Conservation (phyloP, 2,888 invertebrate genomes). For the Muschampia staudingeri region DNA sequence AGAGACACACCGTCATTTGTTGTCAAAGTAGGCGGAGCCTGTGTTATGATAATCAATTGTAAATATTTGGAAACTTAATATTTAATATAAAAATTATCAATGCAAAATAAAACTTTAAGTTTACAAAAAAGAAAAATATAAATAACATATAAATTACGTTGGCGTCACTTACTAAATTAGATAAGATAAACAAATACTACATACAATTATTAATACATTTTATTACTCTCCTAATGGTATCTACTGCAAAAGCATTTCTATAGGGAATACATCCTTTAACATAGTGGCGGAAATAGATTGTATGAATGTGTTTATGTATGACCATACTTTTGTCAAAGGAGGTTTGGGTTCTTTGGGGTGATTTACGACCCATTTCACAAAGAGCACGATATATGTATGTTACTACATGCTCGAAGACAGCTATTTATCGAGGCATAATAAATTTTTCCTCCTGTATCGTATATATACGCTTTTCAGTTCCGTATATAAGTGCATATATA, state of each 20-base stretch:
- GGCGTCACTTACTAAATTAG: too few species aligned
- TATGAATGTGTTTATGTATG: conserved; percentile 84
- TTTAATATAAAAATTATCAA: too few species aligned
- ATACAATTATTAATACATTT: not conserved
- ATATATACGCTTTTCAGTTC: conserved; percentile 6
- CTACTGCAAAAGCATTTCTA: conserved; percentile 15
- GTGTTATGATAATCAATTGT: too few species aligned
- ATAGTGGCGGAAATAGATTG: conserved; percentile 34
- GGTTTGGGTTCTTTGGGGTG: conserved; percentile 82
- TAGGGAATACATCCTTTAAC: not conserved
- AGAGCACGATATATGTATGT: conserved; percentile 71
- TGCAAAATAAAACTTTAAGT: too few species aligned
- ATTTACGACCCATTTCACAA: conserved; percentile 85
- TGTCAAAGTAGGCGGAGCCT: too few species aligned
- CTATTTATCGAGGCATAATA: conserved; percentile 84
- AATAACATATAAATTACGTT: not conserved
- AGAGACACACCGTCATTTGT: too few species aligned
- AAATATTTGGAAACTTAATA: too few species aligned
- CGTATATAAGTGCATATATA: not conserved
- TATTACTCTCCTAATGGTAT: not conserved
- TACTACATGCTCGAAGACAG: conserved; percentile 72
- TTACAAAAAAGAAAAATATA: not conserved
- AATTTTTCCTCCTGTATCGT: conserved; percentile 76
- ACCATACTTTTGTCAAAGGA: conserved; percentile 85
- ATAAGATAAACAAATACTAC: too few species aligned